phyloP scores from a whole-genome alignment of 2,113 vertebrate species.

The Amphilophus citrinellus region DNA sequence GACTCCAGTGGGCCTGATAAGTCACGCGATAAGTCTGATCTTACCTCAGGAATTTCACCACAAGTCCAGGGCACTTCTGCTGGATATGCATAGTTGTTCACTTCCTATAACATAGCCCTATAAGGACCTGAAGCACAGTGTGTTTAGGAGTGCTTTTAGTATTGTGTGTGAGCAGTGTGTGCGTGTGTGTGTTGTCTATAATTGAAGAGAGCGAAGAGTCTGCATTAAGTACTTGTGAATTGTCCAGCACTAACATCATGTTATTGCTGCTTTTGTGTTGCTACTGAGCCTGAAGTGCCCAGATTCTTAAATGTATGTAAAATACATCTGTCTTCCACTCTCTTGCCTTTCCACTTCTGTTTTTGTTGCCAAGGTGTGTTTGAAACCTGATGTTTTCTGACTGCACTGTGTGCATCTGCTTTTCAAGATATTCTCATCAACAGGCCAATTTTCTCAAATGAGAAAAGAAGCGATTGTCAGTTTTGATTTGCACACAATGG shows the following conservation, averaged over 20 bases:
- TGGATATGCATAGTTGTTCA: slow-evolving; percentile 5
- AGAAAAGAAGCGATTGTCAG: slow-evolving; percentile 20
- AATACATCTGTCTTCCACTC: slow-evolving; percentile 31
- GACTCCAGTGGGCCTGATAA: not conserved
- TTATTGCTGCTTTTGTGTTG: slow-evolving; percentile 58
- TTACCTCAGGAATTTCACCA: not conserved
- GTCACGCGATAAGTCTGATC: slow-evolving; percentile 8
- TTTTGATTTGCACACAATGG: slow-evolving; percentile 46
- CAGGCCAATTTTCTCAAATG: not conserved
- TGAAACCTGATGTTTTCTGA: not conserved
- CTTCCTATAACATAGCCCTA: not conserved
- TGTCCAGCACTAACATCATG: slow-evolving; percentile 22
- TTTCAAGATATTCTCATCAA: slow-evolving; percentile 20
- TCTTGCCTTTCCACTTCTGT: not conserved
- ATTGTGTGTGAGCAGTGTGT: slow-evolving; percentile 30
- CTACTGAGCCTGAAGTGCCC: slow-evolving; percentile 30
- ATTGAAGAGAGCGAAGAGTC: slow-evolving; percentile 39
- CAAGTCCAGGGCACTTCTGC: not conserved
- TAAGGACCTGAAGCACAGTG: not conserved
- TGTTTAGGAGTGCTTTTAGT: slow-evolving; percentile 32
- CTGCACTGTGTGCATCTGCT: not conserved
- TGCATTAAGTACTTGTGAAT: slow-evolving; percentile 38
- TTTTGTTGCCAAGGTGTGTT: slow-evolving; percentile 21
- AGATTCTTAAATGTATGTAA: slow-evolving; percentile 60
- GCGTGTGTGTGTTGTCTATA: slow-evolving; percentile 23